These are phyloP conservation scores for Brachypalpus laphriformis DNA, from an alignment of 2,888 invertebrate genomes.

Conservation along the genomic window DNA sequence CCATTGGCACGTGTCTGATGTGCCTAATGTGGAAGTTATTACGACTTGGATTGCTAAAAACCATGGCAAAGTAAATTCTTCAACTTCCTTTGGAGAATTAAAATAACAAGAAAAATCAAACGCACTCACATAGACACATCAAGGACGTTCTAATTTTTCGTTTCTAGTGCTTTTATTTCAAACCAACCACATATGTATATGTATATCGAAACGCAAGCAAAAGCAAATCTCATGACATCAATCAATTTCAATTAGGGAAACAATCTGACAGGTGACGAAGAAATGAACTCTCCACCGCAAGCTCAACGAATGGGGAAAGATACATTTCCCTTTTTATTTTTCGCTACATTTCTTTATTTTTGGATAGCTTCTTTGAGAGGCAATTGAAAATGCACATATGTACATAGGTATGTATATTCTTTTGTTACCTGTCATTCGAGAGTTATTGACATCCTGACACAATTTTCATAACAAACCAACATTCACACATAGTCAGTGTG, in stretches of 20 bases:
- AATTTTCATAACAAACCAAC: not conserved
- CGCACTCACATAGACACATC: not conserved
- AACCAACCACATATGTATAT: not conserved
- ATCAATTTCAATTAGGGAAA: constrained; percentile 48
- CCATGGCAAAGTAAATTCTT: constrained; percentile 9
- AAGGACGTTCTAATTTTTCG: not conserved
- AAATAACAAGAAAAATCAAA: constrained; percentile 1
- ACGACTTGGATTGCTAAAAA: constrained; percentile 17
- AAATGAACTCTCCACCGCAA: not conserved
- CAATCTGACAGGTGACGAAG: constrained; percentile 38
- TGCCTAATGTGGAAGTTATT: constrained; percentile 32
- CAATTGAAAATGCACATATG: constrained; percentile 18
- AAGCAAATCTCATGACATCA: constrained; percentile 37
- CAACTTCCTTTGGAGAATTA: not conserved
- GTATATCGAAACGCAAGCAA: not conserved
- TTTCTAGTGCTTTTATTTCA: not conserved
- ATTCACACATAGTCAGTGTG: not conserved
- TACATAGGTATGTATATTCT: not conserved
- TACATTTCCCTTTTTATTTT: not conserved
- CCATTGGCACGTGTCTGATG: constrained; percentile 42
- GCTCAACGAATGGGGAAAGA: not conserved
- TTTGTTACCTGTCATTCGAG: constrained; percentile 21
- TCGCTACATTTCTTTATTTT: not conserved
- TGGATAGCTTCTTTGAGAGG: not conserved
- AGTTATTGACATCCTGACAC: constrained; percentile 50